Percentiles rank a stretch among this genome's conserved stretches.
Evolutionary conservation across 2,888 invertebrate species (phyloP).

Genomic region (Euphydryas editha): DNA sequence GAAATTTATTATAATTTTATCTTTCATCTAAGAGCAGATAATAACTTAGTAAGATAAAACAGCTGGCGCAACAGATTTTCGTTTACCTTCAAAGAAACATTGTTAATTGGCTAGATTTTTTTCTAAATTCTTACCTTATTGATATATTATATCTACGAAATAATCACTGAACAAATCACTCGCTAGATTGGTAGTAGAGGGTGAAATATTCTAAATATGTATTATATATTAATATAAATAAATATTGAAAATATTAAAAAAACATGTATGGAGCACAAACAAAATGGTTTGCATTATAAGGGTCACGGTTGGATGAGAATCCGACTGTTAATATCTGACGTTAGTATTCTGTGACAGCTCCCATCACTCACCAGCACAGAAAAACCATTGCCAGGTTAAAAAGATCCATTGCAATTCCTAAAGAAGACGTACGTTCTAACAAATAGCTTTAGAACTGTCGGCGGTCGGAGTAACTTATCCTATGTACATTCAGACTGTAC

Average conservation of each 20-base stretch:
- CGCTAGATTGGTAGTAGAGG: too few species aligned
- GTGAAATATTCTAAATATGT: too few species aligned
- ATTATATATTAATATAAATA: background rate
- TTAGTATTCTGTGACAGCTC: conserved; percentile 30
- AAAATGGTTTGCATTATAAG: conserved; percentile 11
- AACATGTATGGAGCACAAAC: conserved; percentile 4
- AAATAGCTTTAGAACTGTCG: background rate
- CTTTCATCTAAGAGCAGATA: too few species aligned
- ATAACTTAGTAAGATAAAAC: too few species aligned
- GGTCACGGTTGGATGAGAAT: background rate
- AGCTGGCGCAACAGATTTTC: too few species aligned
- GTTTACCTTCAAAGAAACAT: too few species aligned
- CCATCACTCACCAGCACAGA: conserved; percentile 28
- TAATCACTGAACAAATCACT: too few species aligned
- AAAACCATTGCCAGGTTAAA: conserved; percentile 11
- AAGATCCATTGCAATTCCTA: background rate
- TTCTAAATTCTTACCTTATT: too few species aligned
- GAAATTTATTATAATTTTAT: too few species aligned
- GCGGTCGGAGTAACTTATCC: background rate
- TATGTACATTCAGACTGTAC: background rate
- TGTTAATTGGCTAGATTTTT: too few species aligned
- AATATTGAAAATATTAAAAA: background rate
- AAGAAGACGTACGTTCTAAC: background rate
- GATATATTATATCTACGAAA: too few species aligned
- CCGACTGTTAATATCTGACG: conserved; percentile 19